Conservation (phyloP, 2,797 vertebrate species). For the Neosilurus hyrtlii region DNA sequence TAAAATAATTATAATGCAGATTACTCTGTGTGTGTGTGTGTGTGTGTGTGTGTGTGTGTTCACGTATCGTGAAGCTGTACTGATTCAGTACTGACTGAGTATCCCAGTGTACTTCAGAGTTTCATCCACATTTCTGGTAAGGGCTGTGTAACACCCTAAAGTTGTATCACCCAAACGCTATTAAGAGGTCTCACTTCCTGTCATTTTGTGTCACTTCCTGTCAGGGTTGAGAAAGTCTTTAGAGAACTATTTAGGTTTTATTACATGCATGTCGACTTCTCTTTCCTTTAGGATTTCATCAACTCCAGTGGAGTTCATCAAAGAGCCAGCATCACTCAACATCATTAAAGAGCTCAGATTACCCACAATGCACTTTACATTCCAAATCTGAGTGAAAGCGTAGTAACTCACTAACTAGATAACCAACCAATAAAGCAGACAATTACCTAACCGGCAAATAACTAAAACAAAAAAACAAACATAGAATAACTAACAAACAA, state of each 20-base stretch:
- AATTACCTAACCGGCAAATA: not conserved
- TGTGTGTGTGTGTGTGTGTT: not conserved
- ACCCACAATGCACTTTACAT: not conserved
- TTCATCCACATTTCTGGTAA: not conserved
- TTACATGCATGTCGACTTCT: not conserved
- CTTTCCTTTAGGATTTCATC: not conserved
- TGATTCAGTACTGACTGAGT: not conserved
- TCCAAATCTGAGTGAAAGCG: not conserved
- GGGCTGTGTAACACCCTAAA: not conserved
- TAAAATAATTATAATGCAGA: not conserved
- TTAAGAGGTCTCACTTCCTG: not conserved
- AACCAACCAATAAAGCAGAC: not conserved
- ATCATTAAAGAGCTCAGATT: not conserved
- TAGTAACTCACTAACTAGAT: too few species aligned
- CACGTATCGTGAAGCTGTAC: not conserved
- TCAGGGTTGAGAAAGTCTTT: not conserved
- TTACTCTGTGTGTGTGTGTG: not conserved
- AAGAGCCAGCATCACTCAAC: not conserved
- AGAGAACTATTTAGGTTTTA: not conserved
- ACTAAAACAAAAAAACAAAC: not conserved
- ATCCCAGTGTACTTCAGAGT: not conserved
- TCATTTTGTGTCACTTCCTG: constrained; percentile 12
- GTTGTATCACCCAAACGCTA: not conserved
- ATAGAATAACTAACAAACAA: not conserved
- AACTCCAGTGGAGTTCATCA: not conserved